A percentile compares a stretch with the other conserved stretches of the same genome.
Conservation (phyloP, 1,140 invertebrate species). For the Cydia strobilella region DNA sequence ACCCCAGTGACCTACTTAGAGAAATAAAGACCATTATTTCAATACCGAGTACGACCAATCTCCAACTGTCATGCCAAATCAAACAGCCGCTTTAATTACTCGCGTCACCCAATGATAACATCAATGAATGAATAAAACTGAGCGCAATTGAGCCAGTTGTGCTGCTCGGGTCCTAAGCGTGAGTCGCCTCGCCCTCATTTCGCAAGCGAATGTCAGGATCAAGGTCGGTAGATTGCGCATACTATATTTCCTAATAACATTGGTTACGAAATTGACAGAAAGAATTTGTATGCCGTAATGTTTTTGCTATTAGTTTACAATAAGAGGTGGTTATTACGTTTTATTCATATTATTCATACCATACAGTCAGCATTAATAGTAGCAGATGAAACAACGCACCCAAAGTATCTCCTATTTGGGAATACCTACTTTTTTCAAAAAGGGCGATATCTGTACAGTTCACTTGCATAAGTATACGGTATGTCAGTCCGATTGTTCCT, state of each 20-base stretch:
- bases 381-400: no score
- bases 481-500: no score
- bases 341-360: background rate
- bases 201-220: slow-evolving; percentile 58
- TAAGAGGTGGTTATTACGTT: background rate
- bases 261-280: background rate
- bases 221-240: slow-evolving; percentile 44
- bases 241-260: slow-evolving; percentile 1
- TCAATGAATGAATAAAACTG: slow-evolving; percentile 22
- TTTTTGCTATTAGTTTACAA: background rate
- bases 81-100: background rate
- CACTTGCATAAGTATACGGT: no score
- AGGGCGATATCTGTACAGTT: no score
- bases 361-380: no score
- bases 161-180: slow-evolving; percentile 47
- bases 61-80: background rate
- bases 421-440: no score
- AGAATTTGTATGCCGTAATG: background rate
- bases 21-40: background rate
- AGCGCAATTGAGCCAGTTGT: slow-evolving; percentile 42
- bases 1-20: no score
- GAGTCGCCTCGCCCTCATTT: slow-evolving; percentile 52
- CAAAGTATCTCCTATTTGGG: no score
- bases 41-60: background rate
- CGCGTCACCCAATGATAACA: slow-evolving; percentile 1